Base-by-base conservation (phyloP, 2,888 invertebrate species). In the Oeneis ivallda region DNA sequence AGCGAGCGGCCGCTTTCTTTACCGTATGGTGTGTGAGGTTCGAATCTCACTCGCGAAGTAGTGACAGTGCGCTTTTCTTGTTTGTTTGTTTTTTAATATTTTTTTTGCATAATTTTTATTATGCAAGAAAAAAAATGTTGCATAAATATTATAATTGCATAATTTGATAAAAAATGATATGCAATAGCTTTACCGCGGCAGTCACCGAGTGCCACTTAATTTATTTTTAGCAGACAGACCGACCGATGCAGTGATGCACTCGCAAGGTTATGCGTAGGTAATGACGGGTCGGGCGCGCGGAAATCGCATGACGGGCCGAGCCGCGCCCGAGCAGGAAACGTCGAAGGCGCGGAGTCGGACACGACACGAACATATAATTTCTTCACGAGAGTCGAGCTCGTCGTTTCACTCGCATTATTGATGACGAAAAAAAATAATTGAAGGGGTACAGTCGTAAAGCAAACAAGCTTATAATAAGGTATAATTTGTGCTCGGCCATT, bases 391-490 rank as follows among this genome's bases (percentile, higher is more conserved):
- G 58, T 65, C 63, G 60, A 60, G 86, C 85, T 86, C 86, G 84
- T 80, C 85, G 58, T 53, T 68, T 62, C 60, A 47, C 61, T 83
- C 86, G 87, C 87, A 87, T 92, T 89, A 90, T 89, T 84, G 90
- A 89, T 87, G 85, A 84, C 80, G 85, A 85, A 89, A 89, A 90
- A 91, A 90, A 87, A 86, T 91, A 91, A 92, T 91, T 92, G 89
- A 84, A 81, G 91, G 91, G 89, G 89, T 87, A 81, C 88, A 89
- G 80, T 89, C 90, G 89, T 89, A 92, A 92, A 91, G 91, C 92
- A 92, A 92, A 92, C 92, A 92, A 91, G 91, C 91, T 91, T 91
- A 92, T 91, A 92, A 92, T 92, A 92, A 92, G 92, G 80, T 92
- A 85, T 92, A 92, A 92, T 92, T 92, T 91, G 91, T 89, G 90